A percentile compares a stretch with the other conserved stretches of the same genome.
These are phyloP conservation scores for Eublepharis macularius DNA, from an alignment of 2,113 vertebrate genomes.

Conservation along the genomic window DNA sequence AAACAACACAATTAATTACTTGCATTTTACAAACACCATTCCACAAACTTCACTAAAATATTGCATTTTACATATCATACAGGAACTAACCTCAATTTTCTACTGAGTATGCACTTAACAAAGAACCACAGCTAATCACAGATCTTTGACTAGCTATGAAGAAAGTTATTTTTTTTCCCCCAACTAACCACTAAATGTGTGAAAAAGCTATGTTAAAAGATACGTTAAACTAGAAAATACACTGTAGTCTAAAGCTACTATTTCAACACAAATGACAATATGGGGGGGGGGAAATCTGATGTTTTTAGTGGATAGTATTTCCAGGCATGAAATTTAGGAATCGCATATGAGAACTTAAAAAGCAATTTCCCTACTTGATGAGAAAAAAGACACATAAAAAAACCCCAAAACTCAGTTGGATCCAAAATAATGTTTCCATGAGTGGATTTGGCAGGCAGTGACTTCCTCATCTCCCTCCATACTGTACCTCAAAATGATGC, in stretches of 20 bases:
- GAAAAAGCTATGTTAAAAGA: not conserved
- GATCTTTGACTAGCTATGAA: not conserved
- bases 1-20: not conserved
- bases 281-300: not conserved
- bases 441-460: too few species aligned
- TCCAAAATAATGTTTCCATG: too few species aligned
- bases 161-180: not conserved
- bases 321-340: too few species aligned
- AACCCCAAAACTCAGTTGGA: not conserved
- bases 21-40: not conserved
- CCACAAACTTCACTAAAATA: not conserved
- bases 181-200: not conserved
- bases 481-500: too few species aligned
- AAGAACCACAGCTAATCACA: not conserved
- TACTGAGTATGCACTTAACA: not conserved
- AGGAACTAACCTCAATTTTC: not conserved
- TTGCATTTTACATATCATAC: not conserved
- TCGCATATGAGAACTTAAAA: too few species aligned
- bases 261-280: not conserved
- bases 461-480: too few species aligned
- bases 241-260: not conserved
- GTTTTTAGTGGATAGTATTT: too few species aligned
- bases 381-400: not conserved
- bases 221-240: not conserved
- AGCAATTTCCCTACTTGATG: not conserved